Evolutionary conservation across 2,888 invertebrate species (phyloP).

Genomic region (Melikaiella ostensackeni): DNA sequence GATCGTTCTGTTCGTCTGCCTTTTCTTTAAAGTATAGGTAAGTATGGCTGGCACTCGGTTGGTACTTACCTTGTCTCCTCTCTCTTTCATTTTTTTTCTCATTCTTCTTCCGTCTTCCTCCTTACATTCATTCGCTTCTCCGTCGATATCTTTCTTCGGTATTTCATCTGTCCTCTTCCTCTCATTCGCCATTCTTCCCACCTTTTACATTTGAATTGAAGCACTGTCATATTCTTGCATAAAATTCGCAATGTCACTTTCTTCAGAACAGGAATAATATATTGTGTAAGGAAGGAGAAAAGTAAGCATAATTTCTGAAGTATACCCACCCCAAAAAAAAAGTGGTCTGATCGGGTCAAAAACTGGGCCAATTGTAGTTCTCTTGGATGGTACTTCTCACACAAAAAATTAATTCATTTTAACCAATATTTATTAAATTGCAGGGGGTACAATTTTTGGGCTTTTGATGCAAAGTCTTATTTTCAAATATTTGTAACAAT

Average conservation of each 20-base stretch:
- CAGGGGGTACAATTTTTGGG: no score
- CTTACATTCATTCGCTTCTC: constrained; percentile 2
- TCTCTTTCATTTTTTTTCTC: constrained; percentile 36
- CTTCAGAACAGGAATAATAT: no score
- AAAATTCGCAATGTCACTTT: background rate
- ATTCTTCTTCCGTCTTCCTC: constrained; percentile 45
- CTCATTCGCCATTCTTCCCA: background rate
- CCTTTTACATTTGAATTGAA: background rate
- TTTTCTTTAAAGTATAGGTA: constrained; percentile 30
- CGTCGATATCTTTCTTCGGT: background rate
- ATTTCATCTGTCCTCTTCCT: background rate
- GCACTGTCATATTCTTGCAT: background rate
- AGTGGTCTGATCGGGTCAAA: no score
- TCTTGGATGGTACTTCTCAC: no score
- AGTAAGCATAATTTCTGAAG: no score
- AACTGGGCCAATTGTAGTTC: no score
- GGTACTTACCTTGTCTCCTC: constrained; percentile 46
- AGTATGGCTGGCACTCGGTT: constrained; percentile 49
- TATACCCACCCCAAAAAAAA: no score
- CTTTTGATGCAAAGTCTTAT: no score
- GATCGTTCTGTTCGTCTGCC: constrained; percentile 55
- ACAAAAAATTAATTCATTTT: no score
- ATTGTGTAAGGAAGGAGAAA: no score
- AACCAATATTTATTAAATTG: no score
- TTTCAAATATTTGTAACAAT: no score